Conservation (phyloP, 2,113 vertebrate genomes). For the Cyanoliseus patagonus region DNA sequence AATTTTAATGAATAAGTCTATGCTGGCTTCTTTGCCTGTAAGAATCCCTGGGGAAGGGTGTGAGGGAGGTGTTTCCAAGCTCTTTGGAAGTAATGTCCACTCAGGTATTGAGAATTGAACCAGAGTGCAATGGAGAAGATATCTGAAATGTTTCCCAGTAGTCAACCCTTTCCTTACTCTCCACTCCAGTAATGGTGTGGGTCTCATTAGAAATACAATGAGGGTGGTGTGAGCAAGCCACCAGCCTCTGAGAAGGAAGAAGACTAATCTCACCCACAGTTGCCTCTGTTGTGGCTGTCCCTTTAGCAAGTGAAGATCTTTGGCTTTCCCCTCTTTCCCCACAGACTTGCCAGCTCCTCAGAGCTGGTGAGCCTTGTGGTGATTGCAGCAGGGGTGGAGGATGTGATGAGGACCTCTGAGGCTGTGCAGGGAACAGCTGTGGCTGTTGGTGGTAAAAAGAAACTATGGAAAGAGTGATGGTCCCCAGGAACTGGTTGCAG, state of each 20-base stretch:
- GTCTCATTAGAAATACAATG: fast-evolving
- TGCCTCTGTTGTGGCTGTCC: background rate
- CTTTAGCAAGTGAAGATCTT: background rate
- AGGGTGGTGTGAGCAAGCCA: background rate
- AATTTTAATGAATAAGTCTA: background rate
- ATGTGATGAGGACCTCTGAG: background rate
- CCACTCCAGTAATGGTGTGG: background rate
- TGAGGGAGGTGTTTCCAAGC: background rate
- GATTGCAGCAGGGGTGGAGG: background rate
- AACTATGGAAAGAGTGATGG: background rate
- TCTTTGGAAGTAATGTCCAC: background rate
- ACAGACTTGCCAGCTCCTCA: background rate
- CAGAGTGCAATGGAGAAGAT: background rate
- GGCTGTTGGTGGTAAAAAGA: background rate
- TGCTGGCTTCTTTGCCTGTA: background rate
- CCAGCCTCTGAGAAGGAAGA: background rate
- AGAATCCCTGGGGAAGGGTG: background rate
- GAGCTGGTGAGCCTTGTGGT: background rate
- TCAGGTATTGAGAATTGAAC: background rate
- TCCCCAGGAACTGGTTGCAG: background rate
- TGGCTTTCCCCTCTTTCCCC: background rate
- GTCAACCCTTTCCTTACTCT: background rate
- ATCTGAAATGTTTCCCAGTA: background rate
- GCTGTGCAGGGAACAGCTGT: background rate
- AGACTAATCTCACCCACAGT: background rate